Percentiles rank a stretch among this genome's conserved stretches.
Evolutionary conservation across 2,113 vertebrate species (phyloP).

Genomic region (Gasterosteus aculeatus): DNA sequence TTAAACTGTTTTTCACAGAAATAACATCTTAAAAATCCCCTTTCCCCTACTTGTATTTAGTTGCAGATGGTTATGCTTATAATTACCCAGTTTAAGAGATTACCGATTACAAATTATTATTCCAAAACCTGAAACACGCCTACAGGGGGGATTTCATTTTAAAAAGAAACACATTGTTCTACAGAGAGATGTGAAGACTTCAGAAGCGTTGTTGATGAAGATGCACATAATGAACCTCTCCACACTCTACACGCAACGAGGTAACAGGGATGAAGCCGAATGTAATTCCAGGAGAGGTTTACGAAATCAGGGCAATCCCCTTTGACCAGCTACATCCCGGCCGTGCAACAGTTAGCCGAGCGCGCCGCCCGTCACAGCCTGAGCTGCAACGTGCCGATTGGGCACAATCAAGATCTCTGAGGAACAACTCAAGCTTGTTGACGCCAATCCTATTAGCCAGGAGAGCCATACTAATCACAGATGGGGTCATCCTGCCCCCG

Average conservation of each 20-base stretch:
- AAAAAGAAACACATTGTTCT: conserved; percentile 6
- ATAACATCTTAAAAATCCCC: too few relatives aligned
- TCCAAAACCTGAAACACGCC: neutral
- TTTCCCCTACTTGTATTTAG: too few relatives aligned
- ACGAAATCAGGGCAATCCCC: conserved; percentile 78
- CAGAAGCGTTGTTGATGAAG: neutral
- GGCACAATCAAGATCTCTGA: conserved; percentile 53
- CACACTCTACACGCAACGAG: conserved; percentile 17
- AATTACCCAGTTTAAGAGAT: too few relatives aligned
- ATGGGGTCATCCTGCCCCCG: conserved; percentile 51
- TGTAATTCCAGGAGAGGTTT: conserved; percentile 72
- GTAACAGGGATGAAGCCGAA: conserved; percentile 55
- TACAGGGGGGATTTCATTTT: neutral
- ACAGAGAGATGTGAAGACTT: conserved; percentile 10
- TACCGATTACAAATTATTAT: neutral
- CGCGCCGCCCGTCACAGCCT: conserved; percentile 54
- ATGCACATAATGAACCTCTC: neutral
- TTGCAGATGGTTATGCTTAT: too few relatives aligned
- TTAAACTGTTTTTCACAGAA: too few relatives aligned
- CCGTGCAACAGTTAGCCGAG: conserved; percentile 73
- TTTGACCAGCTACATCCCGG: conserved; percentile 61
- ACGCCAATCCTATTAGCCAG: conserved; percentile 79
- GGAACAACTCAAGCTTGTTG: conserved; percentile 74
- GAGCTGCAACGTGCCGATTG: conserved; percentile 58
- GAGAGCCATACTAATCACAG: conserved; percentile 73